These are phyloP conservation scores for Puma concolor DNA, from an alignment of 2,113 vertebrate genomes.

Conservation along the genomic window DNA sequence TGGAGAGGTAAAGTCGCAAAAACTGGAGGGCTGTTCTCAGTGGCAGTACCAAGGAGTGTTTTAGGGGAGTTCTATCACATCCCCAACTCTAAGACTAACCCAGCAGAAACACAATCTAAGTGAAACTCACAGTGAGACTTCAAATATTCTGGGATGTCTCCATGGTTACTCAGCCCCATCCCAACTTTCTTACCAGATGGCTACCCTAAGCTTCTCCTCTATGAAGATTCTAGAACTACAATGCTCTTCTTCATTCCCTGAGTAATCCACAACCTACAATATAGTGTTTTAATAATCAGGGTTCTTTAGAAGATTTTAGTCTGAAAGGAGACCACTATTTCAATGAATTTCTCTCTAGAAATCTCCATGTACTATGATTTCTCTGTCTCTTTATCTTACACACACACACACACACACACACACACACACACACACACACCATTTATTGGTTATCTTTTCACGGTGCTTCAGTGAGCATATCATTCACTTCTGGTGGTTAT, in stretches of 20 bases:
- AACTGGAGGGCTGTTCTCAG: background rate
- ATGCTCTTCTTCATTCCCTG: background rate
- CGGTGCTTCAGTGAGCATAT: background rate
- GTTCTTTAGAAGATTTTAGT: background rate
- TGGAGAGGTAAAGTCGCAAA: background rate
- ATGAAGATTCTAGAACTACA: background rate
- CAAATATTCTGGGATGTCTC: background rate
- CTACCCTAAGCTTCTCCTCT: background rate
- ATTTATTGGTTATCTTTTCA: background rate
- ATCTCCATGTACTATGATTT: background rate
- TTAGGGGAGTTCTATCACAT: background rate
- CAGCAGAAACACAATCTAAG: background rate
- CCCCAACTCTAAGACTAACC: background rate
- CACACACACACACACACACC: background rate
- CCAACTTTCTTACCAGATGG: background rate
- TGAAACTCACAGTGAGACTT: background rate
- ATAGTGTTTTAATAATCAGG: background rate
- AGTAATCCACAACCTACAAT: background rate
- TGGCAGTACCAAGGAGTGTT: background rate
- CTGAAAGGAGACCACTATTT: background rate
- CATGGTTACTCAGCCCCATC: background rate
- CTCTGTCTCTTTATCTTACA: background rate
- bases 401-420: background rate
- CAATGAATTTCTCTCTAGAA: background rate
- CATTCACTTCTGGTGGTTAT: constrained; percentile 12